A percentile compares a stretch with the other conserved stretches of the same genome.
These are phyloP conservation scores for Otus sunia DNA, from an alignment of 2,113 vertebrate genomes.

Conservation along the genomic window DNA sequence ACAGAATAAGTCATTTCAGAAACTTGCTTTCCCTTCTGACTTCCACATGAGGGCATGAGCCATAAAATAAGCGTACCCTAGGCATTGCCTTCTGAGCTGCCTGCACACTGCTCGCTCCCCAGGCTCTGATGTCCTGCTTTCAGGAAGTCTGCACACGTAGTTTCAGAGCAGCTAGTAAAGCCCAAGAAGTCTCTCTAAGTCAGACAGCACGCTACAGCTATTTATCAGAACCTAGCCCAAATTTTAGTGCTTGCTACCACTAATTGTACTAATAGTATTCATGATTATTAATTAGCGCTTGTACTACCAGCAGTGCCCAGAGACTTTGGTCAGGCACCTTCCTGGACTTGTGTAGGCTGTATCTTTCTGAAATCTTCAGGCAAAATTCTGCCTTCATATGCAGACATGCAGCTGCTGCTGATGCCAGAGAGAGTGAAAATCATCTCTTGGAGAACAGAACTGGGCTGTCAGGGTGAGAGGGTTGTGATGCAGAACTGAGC, in stretches of 20 bases:
- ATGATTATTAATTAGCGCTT: not conserved
- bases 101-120: not conserved
- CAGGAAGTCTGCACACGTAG: not conserved
- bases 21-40: not conserved
- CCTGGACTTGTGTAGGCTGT: not conserved
- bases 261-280: not conserved
- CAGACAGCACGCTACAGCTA: not conserved
- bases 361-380: not conserved
- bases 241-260: not conserved
- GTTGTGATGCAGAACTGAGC: not conserved
- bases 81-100: not conserved
- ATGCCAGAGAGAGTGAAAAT: not conserved
- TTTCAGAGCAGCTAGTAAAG: not conserved
- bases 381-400: not conserved
- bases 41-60: not conserved
- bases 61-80: not conserved
- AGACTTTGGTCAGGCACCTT: not conserved
- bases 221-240: not conserved
- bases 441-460: not conserved
- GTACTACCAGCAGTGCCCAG: not conserved
- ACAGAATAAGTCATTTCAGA: not conserved
- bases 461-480: constrained; percentile 13
- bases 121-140: not conserved
- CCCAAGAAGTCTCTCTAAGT: not conserved
- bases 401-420: not conserved